Conservation (phyloP, 2,113 vertebrate species). For the Serinus canaria region DNA sequence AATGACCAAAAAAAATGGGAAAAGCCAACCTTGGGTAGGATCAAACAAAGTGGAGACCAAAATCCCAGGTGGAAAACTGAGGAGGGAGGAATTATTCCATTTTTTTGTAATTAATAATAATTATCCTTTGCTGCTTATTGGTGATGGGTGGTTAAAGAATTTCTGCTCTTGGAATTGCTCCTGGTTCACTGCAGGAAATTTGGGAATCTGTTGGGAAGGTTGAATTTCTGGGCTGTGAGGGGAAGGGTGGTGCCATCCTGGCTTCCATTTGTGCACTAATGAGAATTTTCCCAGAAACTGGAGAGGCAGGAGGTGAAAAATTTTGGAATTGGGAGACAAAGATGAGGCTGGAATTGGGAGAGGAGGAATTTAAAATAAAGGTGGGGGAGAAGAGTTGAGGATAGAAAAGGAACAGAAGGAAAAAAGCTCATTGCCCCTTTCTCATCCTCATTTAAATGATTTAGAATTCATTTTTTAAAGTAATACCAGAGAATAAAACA, state of each 20-base stretch:
- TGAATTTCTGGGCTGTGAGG: neutral
- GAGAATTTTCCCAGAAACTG: neutral
- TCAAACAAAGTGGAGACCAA: neutral
- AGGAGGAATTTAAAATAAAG: neutral
- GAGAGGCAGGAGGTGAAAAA: neutral
- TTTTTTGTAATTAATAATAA: neutral
- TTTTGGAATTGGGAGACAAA: neutral
- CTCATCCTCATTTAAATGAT: neutral
- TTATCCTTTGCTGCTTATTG: neutral
- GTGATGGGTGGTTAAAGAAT: neutral
- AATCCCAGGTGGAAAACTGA: neutral
- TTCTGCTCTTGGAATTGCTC: neutral
- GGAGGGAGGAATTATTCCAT: neutral
- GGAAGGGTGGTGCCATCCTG: neutral
- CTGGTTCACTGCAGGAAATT: neutral
- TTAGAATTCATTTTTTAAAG: neutral
- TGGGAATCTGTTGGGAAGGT: neutral
- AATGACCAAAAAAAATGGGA: neutral
- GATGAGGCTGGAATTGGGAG: neutral
- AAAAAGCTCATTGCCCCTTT: neutral
- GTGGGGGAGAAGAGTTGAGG: neutral
- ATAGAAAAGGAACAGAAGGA: neutral
- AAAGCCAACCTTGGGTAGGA: neutral
- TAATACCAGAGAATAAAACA: neutral
- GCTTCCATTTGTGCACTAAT: neutral